A percentile compares a stretch with the other conserved stretches of the same genome.
phyloP scores from a whole-genome alignment of 2,797 vertebrate genomes.

The Manis pentadactyla region DNA sequence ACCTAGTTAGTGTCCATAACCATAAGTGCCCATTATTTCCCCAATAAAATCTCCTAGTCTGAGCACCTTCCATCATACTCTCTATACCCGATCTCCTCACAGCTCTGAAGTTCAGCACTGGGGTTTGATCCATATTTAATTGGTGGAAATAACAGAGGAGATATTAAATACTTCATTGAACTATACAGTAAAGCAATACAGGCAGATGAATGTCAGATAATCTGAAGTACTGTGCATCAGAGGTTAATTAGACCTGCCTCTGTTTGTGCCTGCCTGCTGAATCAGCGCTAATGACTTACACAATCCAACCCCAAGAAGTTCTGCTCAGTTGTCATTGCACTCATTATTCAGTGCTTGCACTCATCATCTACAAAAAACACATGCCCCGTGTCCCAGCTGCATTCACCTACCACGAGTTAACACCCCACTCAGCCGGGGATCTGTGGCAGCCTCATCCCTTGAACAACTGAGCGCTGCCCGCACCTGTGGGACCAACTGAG shows the following conservation, averaged over 20 bases:
- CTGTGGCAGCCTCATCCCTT: conserved; percentile 73
- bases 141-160: conserved; percentile 18
- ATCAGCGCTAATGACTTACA: conserved; percentile 23
- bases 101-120: not conserved
- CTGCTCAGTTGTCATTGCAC: conserved; percentile 43
- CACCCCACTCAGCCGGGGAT: conserved; percentile 69
- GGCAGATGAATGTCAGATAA: conserved; percentile 54
- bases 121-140: conserved; percentile 37
- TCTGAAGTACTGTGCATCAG: conserved; percentile 46
- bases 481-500: not conserved
- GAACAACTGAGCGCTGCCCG: conserved; percentile 74
- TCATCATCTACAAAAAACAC: conserved; percentile 68
- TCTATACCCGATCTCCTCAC: not conserved
- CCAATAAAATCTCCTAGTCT: not conserved
- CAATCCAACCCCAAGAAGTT: conserved; percentile 56
- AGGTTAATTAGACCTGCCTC: conserved; percentile 57
- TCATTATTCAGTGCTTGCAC: conserved; percentile 70
- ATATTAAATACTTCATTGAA: conserved; percentile 46
- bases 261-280: conserved; percentile 47
- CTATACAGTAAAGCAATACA: conserved; percentile 33
- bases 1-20: not conserved
- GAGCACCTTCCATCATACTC: not conserved
- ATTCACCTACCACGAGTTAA: conserved; percentile 70
- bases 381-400: conserved; percentile 58
- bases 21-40: not conserved